Conservation (phyloP, 2,797 vertebrate genomes). For the Sparidentex hasta region DNA sequence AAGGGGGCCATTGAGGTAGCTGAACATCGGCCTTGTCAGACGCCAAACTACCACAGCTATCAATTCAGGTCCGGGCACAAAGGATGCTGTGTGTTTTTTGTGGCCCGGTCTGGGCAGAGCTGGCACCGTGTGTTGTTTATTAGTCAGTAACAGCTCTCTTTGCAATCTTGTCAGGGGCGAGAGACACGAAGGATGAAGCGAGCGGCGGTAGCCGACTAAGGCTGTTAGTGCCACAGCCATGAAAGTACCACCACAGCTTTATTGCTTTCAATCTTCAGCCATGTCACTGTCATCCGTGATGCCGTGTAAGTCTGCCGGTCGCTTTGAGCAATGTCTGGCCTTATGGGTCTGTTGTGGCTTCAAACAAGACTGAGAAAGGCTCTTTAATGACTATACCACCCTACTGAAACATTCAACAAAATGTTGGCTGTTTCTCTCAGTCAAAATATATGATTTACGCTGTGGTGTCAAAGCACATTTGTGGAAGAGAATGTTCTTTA, state of each 20-base stretch:
- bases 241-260: slow-evolving; percentile 39
- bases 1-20: slow-evolving; percentile 65
- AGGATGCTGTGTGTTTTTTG: slow-evolving; percentile 68
- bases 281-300: slow-evolving; percentile 27
- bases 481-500: not conserved
- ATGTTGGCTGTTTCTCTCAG: slow-evolving; percentile 8
- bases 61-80: slow-evolving; percentile 71
- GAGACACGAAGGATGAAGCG: slow-evolving; percentile 40
- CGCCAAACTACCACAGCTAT: slow-evolving; percentile 68
- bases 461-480: not conserved
- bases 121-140: slow-evolving; percentile 57
- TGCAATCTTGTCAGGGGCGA: slow-evolving; percentile 60
- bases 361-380: slow-evolving; percentile 26
- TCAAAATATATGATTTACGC: slow-evolving; percentile 19
- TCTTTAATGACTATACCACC: slow-evolving; percentile 22
- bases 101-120: slow-evolving; percentile 38
- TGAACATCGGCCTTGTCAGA: slow-evolving; percentile 58
- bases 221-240: slow-evolving; percentile 19
- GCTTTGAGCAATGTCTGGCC: slow-evolving; percentile 1
- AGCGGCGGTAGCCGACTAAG: slow-evolving; percentile 14
- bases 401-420: slow-evolving; percentile 20
- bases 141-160: slow-evolving; percentile 61
- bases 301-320: slow-evolving; percentile 5
- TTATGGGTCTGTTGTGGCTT: not conserved
- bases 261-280: slow-evolving; percentile 33